phyloP scores from a whole-genome alignment of 2,113 vertebrate species.

The Plecturocebus donacophilus region DNA sequence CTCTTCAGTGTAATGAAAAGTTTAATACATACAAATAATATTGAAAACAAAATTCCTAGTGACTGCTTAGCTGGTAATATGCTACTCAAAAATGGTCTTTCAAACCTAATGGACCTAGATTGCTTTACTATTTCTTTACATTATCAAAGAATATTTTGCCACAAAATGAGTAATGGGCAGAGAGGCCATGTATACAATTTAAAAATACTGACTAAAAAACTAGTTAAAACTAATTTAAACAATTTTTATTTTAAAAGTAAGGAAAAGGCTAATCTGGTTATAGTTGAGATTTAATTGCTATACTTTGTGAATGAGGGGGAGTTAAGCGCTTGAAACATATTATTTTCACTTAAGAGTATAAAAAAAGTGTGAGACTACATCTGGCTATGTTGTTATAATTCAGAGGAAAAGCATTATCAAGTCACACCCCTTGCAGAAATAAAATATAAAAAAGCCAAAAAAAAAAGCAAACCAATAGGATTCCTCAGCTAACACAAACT shows the following conservation, averaged over 20 bases:
- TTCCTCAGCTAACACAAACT: neutral
- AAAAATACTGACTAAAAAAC: slow-evolving; percentile 44
- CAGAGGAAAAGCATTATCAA: neutral
- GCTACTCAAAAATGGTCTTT: slow-evolving; percentile 42
- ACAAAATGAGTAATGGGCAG: slow-evolving; percentile 43
- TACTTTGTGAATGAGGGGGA: neutral
- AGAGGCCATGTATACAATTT: slow-evolving; percentile 49
- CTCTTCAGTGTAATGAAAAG: slow-evolving; percentile 49
- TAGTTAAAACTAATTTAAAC: slow-evolving; percentile 32
- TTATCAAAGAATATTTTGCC: slow-evolving; percentile 23
- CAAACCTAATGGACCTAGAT: slow-evolving; percentile 25
- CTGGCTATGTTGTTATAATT: neutral
- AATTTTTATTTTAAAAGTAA: slow-evolving; percentile 42
- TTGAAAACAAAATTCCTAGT: slow-evolving; percentile 37
- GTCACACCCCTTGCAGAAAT: neutral
- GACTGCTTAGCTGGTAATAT: slow-evolving; percentile 10
- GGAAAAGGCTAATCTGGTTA: slow-evolving; percentile 25
- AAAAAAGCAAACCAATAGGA: neutral
- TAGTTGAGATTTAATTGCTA: slow-evolving; percentile 35
- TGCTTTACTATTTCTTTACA: slow-evolving; percentile 15
- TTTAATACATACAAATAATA: slow-evolving; percentile 43
- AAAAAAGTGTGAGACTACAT: neutral
- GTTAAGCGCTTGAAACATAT: slow-evolving; percentile 23
- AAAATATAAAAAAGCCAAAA: neutral
- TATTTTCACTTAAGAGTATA: neutral